Percentiles rank a stretch among this genome's conserved stretches.
These are phyloP conservation scores for Poecilobothrus nobilitatus DNA, from an alignment of 2,888 invertebrate species.

Conservation along the genomic window DNA sequence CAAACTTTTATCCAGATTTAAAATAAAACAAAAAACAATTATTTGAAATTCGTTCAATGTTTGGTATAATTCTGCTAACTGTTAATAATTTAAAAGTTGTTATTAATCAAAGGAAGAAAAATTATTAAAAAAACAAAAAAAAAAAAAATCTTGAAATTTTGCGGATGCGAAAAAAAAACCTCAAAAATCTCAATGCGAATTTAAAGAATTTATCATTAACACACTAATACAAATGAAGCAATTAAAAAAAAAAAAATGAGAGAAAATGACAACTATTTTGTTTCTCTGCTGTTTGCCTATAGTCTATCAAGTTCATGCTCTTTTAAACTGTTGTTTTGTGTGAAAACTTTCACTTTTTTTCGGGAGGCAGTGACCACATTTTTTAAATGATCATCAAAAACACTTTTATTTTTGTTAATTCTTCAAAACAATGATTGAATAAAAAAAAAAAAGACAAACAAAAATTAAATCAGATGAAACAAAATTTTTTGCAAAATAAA, in stretches of 20 bases:
- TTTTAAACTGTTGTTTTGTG: too few species aligned
- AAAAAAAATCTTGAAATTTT: background rate
- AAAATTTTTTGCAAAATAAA: background rate
- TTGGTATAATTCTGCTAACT: too few species aligned
- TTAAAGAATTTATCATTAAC: background rate
- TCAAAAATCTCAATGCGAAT: background rate
- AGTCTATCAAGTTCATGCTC: background rate
- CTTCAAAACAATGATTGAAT: background rate
- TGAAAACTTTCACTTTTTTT: background rate
- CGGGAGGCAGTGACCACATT: background rate
- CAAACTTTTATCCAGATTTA: too few species aligned
- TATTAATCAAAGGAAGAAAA: too few species aligned
- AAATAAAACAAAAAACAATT: too few species aligned
- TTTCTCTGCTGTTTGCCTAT: too few species aligned
- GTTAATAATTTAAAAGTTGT: too few species aligned
- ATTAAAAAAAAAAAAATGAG: background rate
- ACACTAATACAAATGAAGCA: background rate
- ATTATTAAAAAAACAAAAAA: background rate
- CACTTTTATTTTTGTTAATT: background rate
- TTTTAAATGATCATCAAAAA: background rate
- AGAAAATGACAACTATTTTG: background rate
- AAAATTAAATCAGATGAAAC: background rate
- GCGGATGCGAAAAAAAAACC: background rate
- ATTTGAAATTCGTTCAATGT: too few species aligned
- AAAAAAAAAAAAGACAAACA: background rate